Evolutionary conservation across 2,888 invertebrate genomes (phyloP).

Genomic region (Geophilus truncorum): DNA sequence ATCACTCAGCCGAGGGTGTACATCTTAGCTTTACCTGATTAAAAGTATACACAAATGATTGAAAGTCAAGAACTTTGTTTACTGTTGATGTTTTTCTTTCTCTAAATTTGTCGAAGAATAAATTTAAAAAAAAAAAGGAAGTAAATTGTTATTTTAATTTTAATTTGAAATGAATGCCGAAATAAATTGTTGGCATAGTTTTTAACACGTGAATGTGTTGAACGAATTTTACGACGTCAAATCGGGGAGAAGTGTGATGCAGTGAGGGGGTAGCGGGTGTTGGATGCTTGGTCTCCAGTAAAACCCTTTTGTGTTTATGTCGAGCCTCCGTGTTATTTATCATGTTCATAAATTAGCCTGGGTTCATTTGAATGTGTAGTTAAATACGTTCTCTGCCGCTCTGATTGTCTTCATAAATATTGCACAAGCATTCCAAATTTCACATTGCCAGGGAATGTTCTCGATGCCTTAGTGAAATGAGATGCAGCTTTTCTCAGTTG

Average conservation of each 20-base stretch:
- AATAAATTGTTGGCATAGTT: slow-evolving; percentile 25
- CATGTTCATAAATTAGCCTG: slow-evolving; percentile 9
- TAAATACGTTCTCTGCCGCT: not conserved
- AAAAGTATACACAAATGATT: not conserved
- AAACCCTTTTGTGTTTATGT: not conserved
- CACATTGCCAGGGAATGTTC: not conserved
- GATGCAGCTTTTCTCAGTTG: not conserved
- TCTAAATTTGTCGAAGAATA: too few species aligned
- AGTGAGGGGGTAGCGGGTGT: not conserved
- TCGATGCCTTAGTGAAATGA: not conserved
- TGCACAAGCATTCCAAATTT: not conserved
- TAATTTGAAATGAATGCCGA: not conserved
- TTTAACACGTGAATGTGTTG: not conserved
- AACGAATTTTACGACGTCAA: slow-evolving; percentile 19
- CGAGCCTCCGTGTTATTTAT: not conserved
- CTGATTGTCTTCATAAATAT: slow-evolving; percentile 15
- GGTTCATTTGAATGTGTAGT: slow-evolving; percentile 20
- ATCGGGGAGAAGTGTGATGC: not conserved
- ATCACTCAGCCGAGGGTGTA: not conserved
- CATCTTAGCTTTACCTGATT: not conserved
- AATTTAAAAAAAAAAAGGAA: not conserved
- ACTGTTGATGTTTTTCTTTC: not conserved
- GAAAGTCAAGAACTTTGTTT: not conserved
- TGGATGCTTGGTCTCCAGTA: not conserved
- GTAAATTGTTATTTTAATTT: not conserved